phyloP scores from a whole-genome alignment of 2,888 invertebrate genomes.

The Sclerodermus sp. region DNA sequence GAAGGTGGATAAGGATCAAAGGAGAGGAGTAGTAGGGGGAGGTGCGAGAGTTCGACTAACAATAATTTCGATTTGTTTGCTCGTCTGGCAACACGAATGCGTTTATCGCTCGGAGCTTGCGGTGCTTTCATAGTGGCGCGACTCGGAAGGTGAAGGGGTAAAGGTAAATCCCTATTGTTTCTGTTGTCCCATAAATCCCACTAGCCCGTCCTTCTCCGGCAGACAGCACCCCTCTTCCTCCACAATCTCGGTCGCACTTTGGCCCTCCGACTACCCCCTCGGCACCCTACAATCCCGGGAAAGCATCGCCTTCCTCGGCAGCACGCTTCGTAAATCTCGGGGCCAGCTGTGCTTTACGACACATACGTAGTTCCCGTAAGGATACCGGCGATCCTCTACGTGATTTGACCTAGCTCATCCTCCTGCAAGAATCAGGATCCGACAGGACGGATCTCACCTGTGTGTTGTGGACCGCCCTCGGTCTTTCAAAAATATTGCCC shows the following conservation, averaged over 20 bases:
- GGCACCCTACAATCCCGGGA: slow-evolving; percentile 7
- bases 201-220: slow-evolving; percentile 20
- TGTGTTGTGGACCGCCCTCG: too few relatives aligned
- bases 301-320: slow-evolving; percentile 30
- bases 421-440: slow-evolving; percentile 9
- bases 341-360: slow-evolving; percentile 45
- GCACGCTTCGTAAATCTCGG: slow-evolving; percentile 43
- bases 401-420: slow-evolving; percentile 14
- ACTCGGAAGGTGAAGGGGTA: slow-evolving; percentile 10
- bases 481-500: not conserved
- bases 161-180: slow-evolving; percentile 47
- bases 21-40: too few relatives aligned
- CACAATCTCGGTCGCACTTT: slow-evolving; percentile 17
- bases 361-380: slow-evolving; percentile 18
- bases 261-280: slow-evolving; percentile 7
- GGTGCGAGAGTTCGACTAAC: too few relatives aligned
- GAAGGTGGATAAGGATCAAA: too few relatives aligned
- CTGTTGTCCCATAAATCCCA: slow-evolving; percentile 45
- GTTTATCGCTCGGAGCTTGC: too few relatives aligned
- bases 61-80: too few relatives aligned
- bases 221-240: slow-evolving; percentile 14
- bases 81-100: too few relatives aligned
- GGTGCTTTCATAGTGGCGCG: too few relatives aligned
- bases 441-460: not conserved
- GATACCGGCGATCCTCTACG: slow-evolving; percentile 21